phyloP scores from a whole-genome alignment of 1,140 invertebrate species.

The Arion vulgaris region DNA sequence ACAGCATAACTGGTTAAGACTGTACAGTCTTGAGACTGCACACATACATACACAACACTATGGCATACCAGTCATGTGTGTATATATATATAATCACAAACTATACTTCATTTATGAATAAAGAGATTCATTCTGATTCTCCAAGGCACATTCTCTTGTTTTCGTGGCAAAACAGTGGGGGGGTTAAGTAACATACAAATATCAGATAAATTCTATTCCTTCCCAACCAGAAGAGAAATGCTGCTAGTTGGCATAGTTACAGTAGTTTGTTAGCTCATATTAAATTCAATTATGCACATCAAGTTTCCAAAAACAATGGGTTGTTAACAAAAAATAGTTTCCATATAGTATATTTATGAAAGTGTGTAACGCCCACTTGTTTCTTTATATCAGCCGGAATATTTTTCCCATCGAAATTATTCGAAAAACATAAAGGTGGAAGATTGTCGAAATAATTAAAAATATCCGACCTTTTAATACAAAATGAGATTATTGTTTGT shows the following conservation, averaged over 20 bases:
- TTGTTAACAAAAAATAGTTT: too few species aligned
- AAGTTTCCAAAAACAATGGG: too few species aligned
- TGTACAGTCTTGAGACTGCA: too few species aligned
- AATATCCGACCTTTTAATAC: not conserved
- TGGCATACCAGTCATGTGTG: not conserved
- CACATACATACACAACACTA: too few species aligned
- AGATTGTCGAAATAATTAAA: not conserved
- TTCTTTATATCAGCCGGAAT: not conserved
- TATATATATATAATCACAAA: not conserved
- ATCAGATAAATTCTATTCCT: not conserved
- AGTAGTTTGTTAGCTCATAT: too few species aligned
- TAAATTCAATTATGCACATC: too few species aligned
- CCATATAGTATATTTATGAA: too few species aligned
- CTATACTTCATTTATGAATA: not conserved
- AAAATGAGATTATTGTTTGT: not conserved
- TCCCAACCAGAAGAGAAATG: not conserved
- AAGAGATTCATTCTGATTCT: slow-evolving; percentile 20
- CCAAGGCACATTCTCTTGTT: slow-evolving; percentile 30
- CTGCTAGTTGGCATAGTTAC: not conserved
- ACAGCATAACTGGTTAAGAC: too few species aligned
- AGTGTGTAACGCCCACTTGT: not conserved
- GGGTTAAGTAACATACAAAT: not conserved
- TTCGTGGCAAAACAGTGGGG: not conserved
- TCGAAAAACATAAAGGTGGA: not conserved
- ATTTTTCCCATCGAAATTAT: not conserved